Conservation (phyloP, 2,797 vertebrate genomes). For the Labeo calbasu region DNA sequence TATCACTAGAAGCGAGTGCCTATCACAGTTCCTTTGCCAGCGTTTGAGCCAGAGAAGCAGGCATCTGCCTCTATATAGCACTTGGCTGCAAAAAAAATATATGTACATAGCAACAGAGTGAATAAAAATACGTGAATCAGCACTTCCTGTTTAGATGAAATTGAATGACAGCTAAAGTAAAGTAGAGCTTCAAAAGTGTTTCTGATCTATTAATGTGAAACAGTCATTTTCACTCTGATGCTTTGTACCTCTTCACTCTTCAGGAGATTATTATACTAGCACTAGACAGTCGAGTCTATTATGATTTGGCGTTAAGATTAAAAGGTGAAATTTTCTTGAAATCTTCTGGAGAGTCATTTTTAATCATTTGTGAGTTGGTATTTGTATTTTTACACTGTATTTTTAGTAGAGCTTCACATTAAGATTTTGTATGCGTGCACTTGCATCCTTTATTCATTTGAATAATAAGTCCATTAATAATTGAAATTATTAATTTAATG, state of each 20-base stretch:
- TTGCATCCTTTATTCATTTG: not conserved
- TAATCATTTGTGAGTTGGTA: not conserved
- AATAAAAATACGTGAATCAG: not conserved
- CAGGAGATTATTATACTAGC: not conserved
- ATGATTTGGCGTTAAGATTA: constrained; percentile 16
- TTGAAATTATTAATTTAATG: not conserved
- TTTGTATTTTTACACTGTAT: not conserved
- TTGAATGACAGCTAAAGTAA: not conserved
- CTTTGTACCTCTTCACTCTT: constrained; percentile 17
- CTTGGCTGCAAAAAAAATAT: constrained; percentile 9
- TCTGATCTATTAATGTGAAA: not conserved
- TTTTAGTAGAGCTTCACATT: not conserved
- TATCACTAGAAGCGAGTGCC: not conserved
- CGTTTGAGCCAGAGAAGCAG: constrained; percentile 35
- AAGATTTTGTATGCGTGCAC: not conserved
- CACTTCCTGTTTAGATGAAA: not conserved
- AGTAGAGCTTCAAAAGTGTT: not conserved
- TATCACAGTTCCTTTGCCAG: constrained; percentile 21
- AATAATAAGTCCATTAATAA: not conserved
- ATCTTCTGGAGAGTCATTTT: constrained; percentile 16
- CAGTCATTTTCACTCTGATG: not conserved
- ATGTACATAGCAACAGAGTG: constrained; percentile 37
- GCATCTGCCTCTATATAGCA: constrained; percentile 1
- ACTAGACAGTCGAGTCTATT: not conserved
- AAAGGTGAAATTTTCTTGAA: not conserved